Evolutionary conservation across 2,888 invertebrate genomes (phyloP).

Genomic region (Rapana venosa): DNA sequence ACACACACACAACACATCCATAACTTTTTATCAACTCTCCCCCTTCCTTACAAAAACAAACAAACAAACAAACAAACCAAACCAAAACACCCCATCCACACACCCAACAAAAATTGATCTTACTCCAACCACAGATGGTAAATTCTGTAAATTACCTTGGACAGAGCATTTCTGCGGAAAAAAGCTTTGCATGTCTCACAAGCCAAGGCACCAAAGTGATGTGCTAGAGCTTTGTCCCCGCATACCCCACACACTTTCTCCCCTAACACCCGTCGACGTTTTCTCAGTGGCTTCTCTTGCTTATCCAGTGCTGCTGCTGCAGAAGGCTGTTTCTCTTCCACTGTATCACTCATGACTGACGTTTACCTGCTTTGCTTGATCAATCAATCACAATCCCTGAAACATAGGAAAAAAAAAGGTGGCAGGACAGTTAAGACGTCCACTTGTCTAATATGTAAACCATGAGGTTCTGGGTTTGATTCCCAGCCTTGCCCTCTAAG

Average conservation of each 20-base stretch:
- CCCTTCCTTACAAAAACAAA: too few species aligned
- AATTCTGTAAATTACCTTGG: constrained; percentile 79
- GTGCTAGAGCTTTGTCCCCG: constrained; percentile 93
- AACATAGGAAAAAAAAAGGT: not conserved
- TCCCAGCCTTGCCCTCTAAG: too few species aligned
- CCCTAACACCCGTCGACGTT: constrained; percentile 71
- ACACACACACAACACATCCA: too few species aligned
- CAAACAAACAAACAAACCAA: too few species aligned
- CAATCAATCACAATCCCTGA: too few species aligned
- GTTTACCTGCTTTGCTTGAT: not conserved
- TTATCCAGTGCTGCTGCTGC: not conserved
- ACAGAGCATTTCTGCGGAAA: constrained; percentile 94
- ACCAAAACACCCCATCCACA: too few species aligned
- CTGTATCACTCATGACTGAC: not conserved
- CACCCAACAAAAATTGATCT: not conserved
- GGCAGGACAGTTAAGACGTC: not conserved
- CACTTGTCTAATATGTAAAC: too few species aligned
- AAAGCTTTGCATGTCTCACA: constrained; percentile 99
- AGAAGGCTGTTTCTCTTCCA: not conserved
- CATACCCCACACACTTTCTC: constrained; percentile 80
- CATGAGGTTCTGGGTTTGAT: too few species aligned
- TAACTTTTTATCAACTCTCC: too few species aligned
- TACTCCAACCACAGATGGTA: not conserved
- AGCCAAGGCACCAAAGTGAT: constrained; percentile 96
- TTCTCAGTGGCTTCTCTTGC: constrained; percentile 21